These are phyloP conservation scores for Girardinus metallicus DNA, from an alignment of 2,797 vertebrate species.

Conservation along the genomic window DNA sequence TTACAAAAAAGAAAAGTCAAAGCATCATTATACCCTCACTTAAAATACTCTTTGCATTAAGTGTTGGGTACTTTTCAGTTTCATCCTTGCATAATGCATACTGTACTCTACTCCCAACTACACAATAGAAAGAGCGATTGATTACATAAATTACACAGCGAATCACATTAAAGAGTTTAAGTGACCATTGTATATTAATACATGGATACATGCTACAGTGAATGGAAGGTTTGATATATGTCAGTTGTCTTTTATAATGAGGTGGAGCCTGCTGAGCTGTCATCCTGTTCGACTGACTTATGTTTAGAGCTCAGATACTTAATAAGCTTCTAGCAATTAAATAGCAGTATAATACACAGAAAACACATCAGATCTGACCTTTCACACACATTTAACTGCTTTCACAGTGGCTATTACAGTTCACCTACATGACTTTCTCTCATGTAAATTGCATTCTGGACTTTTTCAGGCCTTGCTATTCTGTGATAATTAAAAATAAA, in stretches of 20 bases:
- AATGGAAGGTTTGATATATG: not conserved
- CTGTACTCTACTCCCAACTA: constrained; percentile 2
- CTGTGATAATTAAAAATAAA: not conserved
- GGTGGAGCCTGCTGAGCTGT: not conserved
- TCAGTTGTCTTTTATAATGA: not conserved
- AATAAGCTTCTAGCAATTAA: constrained; percentile 40
- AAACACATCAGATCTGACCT: not conserved
- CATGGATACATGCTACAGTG: not conserved
- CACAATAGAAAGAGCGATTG: not conserved
- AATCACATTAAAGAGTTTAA: not conserved
- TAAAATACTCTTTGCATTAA: not conserved
- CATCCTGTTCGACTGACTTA: not conserved
- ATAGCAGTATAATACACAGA: not conserved
- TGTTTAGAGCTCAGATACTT: constrained; percentile 15
- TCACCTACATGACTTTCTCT: not conserved
- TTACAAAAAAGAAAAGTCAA: constrained; percentile 58
- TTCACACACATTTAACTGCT: not conserved
- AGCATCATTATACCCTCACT: constrained; percentile 44
- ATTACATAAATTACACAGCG: constrained; percentile 11
- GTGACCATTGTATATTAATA: not conserved
- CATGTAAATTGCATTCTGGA: not conserved
- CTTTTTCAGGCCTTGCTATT: not conserved
- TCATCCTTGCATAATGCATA: not conserved
- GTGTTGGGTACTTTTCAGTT: not conserved
- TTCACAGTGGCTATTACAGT: not conserved